phyloP scores from a whole-genome alignment of 2,113 vertebrate genomes.

The Gila orcuttii region DNA sequence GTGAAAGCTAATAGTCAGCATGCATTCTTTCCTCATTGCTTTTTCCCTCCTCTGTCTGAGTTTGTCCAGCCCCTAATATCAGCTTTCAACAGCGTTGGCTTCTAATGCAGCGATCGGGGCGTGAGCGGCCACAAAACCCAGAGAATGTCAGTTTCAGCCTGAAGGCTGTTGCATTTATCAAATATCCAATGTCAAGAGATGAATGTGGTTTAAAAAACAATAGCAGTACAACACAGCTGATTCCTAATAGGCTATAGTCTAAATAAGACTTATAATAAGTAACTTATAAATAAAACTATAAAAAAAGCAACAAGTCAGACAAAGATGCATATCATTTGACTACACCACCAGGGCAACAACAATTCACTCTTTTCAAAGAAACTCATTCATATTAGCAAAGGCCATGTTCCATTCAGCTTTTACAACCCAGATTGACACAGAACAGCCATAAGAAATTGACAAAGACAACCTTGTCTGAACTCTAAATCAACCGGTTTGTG shows the following conservation, averaged over 20 bases:
- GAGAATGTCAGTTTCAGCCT: constrained; percentile 9
- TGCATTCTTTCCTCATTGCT: constrained; percentile 33
- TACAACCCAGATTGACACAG: background rate
- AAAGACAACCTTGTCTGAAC: constrained; percentile 24
- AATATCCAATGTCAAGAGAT: background rate
- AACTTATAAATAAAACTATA: no score
- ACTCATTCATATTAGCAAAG: constrained; percentile 1
- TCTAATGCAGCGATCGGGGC: background rate
- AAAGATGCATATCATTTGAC: background rate
- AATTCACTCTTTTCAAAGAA: constrained; percentile 23
- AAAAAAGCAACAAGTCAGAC: background rate
- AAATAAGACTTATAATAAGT: background rate
- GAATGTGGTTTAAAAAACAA: background rate
- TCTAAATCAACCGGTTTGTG: background rate
- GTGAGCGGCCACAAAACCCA: constrained; percentile 17
- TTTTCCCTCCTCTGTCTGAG: constrained; percentile 34
- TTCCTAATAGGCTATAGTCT: background rate
- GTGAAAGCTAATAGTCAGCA: constrained; percentile 32
- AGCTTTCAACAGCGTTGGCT: constrained; percentile 39
- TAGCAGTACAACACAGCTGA: background rate
- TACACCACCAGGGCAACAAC: background rate
- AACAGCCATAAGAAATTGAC: constrained; percentile 27
- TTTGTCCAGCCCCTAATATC: constrained; percentile 50
- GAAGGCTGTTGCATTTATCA: constrained; percentile 14
- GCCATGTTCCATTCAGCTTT: constrained; percentile 11